Conservation (phyloP, 2,113 vertebrate genomes). For the Trogon melanurus region DNA sequence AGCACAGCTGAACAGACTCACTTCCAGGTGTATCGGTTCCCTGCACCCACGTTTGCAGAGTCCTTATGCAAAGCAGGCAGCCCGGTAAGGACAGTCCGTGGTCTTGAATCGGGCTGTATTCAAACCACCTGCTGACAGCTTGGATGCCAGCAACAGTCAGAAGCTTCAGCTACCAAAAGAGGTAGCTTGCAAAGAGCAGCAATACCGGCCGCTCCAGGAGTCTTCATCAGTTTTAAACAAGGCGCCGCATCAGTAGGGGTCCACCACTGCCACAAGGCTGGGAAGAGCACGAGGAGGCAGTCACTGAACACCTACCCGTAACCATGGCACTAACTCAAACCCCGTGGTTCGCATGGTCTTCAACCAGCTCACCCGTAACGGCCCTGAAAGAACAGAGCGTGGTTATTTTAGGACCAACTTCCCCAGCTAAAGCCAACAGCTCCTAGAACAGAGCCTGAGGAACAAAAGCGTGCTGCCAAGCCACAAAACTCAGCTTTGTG, state of each 20-base stretch:
- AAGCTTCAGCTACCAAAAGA: background rate
- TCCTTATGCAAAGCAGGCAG: background rate
- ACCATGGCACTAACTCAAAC: background rate
- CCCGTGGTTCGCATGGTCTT: background rate
- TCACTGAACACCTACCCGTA: background rate
- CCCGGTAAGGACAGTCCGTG: fast-evolving
- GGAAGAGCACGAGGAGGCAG: background rate
- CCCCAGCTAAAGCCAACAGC: background rate
- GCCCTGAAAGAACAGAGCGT: fast-evolving
- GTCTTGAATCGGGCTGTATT: fast-evolving
- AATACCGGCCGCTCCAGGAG: background rate
- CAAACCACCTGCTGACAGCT: background rate
- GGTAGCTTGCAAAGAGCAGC: background rate
- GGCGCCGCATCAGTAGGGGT: background rate
- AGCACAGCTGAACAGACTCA: background rate
- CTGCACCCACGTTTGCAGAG: background rate
- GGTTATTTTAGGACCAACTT: background rate
- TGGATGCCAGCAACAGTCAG: background rate
- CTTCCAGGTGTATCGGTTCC: background rate
- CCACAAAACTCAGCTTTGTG: background rate
- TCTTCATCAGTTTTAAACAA: background rate
- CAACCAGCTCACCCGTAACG: background rate
- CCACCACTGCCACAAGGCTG: background rate
- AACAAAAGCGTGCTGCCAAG: background rate
- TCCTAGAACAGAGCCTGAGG: background rate